Evolutionary conservation across 2,888 invertebrate genomes (phyloP).

Genomic region (Nemoura dubitans): DNA sequence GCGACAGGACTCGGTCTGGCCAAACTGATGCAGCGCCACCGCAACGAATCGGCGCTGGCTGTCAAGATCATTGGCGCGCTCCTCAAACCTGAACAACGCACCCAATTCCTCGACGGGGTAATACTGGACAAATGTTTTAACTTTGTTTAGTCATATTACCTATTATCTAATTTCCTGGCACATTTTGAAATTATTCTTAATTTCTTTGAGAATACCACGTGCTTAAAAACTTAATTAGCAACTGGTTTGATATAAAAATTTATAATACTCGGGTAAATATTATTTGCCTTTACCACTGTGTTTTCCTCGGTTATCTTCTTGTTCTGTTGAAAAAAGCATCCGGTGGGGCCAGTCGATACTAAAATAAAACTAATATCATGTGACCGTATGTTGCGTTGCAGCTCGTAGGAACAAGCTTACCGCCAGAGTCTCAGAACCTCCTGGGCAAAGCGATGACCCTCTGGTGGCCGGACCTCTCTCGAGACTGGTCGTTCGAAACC

Average conservation of each 20-base stretch:
- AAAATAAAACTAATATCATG: too few relatives aligned
- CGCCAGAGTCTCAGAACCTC: constrained; percentile 28
- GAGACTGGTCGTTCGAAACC: constrained; percentile 32
- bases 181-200: too few relatives aligned
- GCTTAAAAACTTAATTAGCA: too few relatives aligned
- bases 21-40: neutral
- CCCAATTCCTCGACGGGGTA: constrained; percentile 32
- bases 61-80: constrained; percentile 16
- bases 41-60: neutral
- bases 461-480: constrained; percentile 30
- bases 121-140: neutral
- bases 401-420: constrained; percentile 40
- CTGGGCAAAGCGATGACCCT: constrained; percentile 29
- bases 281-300: too few relatives aligned
- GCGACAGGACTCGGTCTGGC: neutral
- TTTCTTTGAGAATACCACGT: too few relatives aligned
- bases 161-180: too few relatives aligned
- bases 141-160: too few relatives aligned
- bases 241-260: too few relatives aligned
- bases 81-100: neutral
- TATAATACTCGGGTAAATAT: too few relatives aligned
- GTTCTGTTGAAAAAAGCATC: too few relatives aligned
- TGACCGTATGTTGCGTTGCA: neutral
- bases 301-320: too few relatives aligned
- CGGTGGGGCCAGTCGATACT: too few relatives aligned